Percentiles rank a stretch among this genome's conserved stretches.
phyloP scores from a whole-genome alignment of 2,113 vertebrate genomes.

The Albula glossodonta region DNA sequence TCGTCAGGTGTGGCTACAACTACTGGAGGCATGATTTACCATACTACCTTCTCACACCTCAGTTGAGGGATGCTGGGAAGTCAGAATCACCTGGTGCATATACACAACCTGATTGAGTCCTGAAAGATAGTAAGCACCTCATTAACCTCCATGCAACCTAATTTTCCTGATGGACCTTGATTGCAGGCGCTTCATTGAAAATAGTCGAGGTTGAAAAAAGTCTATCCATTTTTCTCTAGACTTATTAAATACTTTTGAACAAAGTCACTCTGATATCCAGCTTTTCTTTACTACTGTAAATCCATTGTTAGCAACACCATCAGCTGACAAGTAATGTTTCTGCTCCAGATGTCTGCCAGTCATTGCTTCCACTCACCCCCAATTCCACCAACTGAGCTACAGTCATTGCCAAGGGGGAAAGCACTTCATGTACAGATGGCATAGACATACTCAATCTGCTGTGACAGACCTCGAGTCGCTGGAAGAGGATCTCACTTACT shows the following conservation, averaged over 20 bases:
- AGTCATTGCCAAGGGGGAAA: too few relatives aligned
- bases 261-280: too few relatives aligned
- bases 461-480: background rate
- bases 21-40: constrained; percentile 1
- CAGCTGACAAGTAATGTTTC: background rate
- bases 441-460: background rate
- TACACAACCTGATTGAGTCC: constrained; percentile 39
- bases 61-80: constrained; percentile 36
- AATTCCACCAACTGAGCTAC: background rate
- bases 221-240: too few relatives aligned
- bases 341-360: background rate
- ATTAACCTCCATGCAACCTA: constrained; percentile 23
- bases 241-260: too few relatives aligned
- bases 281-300: too few relatives aligned
- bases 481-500: background rate
- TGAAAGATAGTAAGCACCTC: constrained; percentile 37
- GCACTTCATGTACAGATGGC: background rate
- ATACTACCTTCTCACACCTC: constrained; percentile 46
- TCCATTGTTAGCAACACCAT: too few relatives aligned
- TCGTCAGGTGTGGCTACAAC: background rate
- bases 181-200: background rate
- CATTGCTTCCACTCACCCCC: background rate
- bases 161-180: background rate
- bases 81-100: constrained; percentile 39
- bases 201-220: too few relatives aligned